Percentiles rank a stretch among this genome's conserved stretches.
These are phyloP conservation scores for Diuraphis noxia DNA, from an alignment of 1,140 invertebrate species.

Conservation along the genomic window DNA sequence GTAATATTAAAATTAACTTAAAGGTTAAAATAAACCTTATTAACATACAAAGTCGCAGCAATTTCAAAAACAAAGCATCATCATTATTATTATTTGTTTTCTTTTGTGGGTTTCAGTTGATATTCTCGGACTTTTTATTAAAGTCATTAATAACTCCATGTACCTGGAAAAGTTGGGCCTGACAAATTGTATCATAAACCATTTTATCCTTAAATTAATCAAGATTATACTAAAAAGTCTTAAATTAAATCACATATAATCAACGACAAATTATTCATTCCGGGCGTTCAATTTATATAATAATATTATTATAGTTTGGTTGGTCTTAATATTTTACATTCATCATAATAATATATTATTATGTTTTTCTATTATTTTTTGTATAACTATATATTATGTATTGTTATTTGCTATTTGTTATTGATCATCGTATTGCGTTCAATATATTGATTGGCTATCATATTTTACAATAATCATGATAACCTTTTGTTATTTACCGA, in stretches of 20 bases:
- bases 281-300: background rate
- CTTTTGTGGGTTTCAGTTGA: background rate
- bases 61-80: background rate
- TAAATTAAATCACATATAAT: background rate
- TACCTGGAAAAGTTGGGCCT: background rate
- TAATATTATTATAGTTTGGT: background rate
- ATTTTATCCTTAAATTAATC: background rate
- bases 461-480: background rate
- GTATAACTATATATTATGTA: background rate
- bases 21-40: background rate
- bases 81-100: background rate
- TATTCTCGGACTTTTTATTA: too few species aligned
- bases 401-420: too few species aligned
- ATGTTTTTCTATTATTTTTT: background rate
- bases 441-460: background rate
- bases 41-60: background rate
- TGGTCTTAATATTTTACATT: background rate
- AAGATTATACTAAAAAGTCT: background rate
- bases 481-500: background rate
- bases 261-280: background rate
- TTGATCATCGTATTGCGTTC: too few species aligned
- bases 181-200: constrained; percentile 14
- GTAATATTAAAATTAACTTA: background rate
- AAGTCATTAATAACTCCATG: background rate
- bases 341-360: background rate